phyloP scores from a whole-genome alignment of 2,888 invertebrate genomes.

The Hymenopus coronatus region DNA sequence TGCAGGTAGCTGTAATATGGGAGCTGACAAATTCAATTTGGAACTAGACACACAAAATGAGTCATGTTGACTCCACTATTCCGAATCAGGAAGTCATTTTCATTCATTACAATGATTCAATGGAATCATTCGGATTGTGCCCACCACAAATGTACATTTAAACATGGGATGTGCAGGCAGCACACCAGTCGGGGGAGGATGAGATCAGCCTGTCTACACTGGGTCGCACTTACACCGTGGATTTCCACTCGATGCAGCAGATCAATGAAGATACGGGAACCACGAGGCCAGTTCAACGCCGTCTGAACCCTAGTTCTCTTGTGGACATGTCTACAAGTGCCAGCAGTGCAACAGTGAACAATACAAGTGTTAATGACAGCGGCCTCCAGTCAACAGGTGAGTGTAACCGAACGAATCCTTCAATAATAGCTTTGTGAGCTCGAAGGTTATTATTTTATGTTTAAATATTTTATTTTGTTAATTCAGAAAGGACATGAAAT shows the following conservation, averaged over 20 bases:
- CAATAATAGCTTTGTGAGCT: too few relatives aligned
- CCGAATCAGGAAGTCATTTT: background rate
- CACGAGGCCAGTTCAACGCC: slow-evolving; percentile 85
- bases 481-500: too few relatives aligned
- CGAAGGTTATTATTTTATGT: too few relatives aligned
- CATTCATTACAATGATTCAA: background rate
- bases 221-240: slow-evolving; percentile 92
- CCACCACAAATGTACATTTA: background rate
- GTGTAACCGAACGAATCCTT: too few relatives aligned
- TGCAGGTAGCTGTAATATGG: background rate
- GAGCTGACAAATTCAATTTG: background rate
- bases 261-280: slow-evolving; percentile 98
- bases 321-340: slow-evolving; percentile 22
- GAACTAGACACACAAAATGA: background rate
- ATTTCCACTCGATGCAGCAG: slow-evolving; percentile 96
- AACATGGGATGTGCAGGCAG: slow-evolving; percentile 54
- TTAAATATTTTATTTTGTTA: too few relatives aligned
- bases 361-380: background rate
- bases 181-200: slow-evolving; percentile 90
- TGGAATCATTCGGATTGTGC: background rate
- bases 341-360: slow-evolving; percentile 1
- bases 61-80: too few relatives aligned
- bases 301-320: slow-evolving; percentile 54
- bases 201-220: slow-evolving; percentile 90
- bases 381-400: slow-evolving; percentile 10